phyloP scores from a whole-genome alignment of 1,140 invertebrate species.

The Procambarus virginalis region DNA sequence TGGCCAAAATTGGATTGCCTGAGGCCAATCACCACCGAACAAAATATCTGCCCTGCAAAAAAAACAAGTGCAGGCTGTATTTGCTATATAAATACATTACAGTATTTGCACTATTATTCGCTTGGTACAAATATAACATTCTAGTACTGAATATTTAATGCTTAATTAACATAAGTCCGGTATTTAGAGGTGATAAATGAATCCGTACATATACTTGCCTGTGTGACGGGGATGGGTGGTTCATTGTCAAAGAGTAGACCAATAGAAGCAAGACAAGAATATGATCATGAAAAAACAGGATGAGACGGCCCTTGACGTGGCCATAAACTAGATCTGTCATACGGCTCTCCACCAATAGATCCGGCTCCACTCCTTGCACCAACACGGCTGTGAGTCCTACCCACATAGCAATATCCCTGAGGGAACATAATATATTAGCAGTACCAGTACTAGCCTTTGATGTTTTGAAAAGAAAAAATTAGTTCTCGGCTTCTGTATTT shows the following conservation, averaged over 20 bases:
- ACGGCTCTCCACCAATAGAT: conserved; percentile 19
- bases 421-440: neutral
- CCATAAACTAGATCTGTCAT: conserved; percentile 50
- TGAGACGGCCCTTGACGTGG: conserved; percentile 26
- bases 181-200: no score
- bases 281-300: conserved; percentile 8
- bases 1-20: conserved; percentile 22
- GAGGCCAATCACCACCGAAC: conserved; percentile 3
- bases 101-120: no score
- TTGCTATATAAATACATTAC: no score
- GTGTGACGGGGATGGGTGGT: conserved; percentile 30
- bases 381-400: conserved; percentile 16
- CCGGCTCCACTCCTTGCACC: neutral
- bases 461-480: no score
- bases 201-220: conserved; percentile 8
- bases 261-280: conserved; percentile 17
- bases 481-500: no score
- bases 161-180: no score
- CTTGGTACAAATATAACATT: no score
- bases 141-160: no score
- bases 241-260: conserved; percentile 40
- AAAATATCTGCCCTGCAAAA: conserved; percentile 38
- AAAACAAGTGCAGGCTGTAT: no score
- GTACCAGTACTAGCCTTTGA: no score
- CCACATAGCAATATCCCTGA: conserved; percentile 41